A percentile compares a stretch with the other conserved stretches of the same genome.
Conservation (phyloP, 2,888 invertebrate genomes). For the Beris morrisii region DNA sequence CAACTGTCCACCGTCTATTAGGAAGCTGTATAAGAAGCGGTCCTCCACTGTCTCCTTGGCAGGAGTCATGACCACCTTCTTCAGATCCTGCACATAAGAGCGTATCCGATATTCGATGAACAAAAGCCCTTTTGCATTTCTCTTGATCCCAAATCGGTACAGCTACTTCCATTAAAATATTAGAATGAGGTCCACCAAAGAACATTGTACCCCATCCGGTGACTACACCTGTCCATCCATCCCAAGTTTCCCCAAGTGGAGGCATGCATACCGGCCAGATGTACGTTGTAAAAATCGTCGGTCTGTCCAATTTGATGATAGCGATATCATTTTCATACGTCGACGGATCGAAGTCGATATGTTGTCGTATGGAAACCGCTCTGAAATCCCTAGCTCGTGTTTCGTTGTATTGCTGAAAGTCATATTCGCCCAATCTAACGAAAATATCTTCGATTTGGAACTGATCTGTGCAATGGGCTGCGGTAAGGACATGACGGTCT, state of each 20-base stretch:
- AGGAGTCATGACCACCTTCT: constrained; percentile 79
- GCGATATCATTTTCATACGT: constrained; percentile 79
- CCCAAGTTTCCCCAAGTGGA: constrained; percentile 63
- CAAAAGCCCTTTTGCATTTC: constrained; percentile 65
- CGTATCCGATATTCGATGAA: constrained; percentile 67
- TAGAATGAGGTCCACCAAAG: constrained; percentile 71
- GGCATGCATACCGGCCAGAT: constrained; percentile 87
- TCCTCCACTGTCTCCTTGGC: constrained; percentile 70
- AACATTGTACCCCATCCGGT: constrained; percentile 79
- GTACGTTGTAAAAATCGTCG: constrained; percentile 72
- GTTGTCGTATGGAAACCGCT: constrained; percentile 67
- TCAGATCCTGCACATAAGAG: constrained; percentile 76
- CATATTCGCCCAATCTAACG: constrained; percentile 81
- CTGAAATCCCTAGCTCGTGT: constrained; percentile 70
- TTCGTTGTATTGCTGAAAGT: constrained; percentile 68
- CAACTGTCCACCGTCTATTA: constrained; percentile 73
- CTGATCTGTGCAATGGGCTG: constrained; percentile 57
- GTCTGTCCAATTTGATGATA: constrained; percentile 66
- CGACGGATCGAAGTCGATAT: constrained; percentile 67
- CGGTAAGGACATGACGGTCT: constrained; percentile 71
- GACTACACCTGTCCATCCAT: constrained; percentile 66
- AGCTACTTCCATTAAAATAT: constrained; percentile 73
- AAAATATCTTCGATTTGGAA: constrained; percentile 63
- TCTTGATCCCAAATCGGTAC: constrained; percentile 77
- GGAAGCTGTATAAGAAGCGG: constrained; percentile 74